phyloP scores from a whole-genome alignment of 2,888 invertebrate genomes.

The Perizoma flavofasciatum region DNA sequence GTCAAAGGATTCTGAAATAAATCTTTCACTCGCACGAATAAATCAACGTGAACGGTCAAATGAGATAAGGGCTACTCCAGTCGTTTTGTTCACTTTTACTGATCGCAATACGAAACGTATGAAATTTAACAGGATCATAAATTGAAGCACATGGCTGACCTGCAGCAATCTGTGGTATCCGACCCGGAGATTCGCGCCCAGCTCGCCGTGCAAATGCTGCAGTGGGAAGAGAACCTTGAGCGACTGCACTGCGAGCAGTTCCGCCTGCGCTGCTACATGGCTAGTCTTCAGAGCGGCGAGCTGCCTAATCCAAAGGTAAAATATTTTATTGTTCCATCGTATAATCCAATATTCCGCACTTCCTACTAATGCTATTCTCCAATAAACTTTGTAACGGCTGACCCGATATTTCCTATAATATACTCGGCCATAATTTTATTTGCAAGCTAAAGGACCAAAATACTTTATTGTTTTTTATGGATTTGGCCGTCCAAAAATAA shows the following conservation, averaged over 20 bases:
- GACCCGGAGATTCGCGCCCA: conserved; percentile 96
- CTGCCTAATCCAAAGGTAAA: conserved; percentile 98
- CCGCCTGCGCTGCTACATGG: conserved; percentile 97
- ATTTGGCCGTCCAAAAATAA: conserved; percentile 30
- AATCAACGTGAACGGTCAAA: conserved; percentile 7
- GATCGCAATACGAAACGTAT: conserved; percentile 13
- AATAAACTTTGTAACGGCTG: too few relatives aligned
- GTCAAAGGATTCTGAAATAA: conserved; percentile 19
- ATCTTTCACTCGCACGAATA: conserved; percentile 5
- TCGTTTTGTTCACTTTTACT: neutral
- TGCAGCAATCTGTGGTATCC: conserved; percentile 97
- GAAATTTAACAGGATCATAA: conserved; percentile 91
- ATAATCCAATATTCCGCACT: too few relatives aligned
- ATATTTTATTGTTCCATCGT: neutral
- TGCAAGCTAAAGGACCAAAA: too few relatives aligned
- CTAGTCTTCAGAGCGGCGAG: conserved; percentile 97
- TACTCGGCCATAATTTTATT: too few relatives aligned
- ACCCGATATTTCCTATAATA: conserved; percentile 10
- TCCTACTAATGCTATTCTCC: too few relatives aligned
- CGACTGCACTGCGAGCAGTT: conserved; percentile 98
- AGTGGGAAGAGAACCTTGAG: conserved; percentile 99
- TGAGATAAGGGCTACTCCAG: conserved; percentile 3
- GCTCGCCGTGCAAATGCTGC: conserved; percentile 95
- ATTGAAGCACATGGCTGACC: conserved; percentile 98
- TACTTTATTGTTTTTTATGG: conserved; percentile 27